Evolutionary conservation across 2,888 invertebrate species (phyloP).

Genomic region (Vandiemenella viatica): DNA sequence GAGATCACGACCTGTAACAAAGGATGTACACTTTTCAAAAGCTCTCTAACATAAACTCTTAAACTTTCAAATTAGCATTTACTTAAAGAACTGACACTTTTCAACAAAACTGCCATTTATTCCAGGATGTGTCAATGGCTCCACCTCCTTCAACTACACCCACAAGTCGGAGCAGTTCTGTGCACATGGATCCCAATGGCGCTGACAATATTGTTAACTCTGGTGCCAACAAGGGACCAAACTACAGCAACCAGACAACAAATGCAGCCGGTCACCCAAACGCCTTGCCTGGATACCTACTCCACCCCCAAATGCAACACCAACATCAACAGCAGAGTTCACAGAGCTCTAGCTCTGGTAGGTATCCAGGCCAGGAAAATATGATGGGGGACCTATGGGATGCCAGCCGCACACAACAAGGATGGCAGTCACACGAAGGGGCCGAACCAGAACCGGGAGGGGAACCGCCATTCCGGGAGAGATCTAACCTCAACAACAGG

Average conservation of each 20-base stretch:
- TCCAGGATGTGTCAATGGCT: slow-evolving; percentile 38
- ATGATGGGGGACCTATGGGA: slow-evolving; percentile 15
- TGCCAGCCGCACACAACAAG: slow-evolving; percentile 10
- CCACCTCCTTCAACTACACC: slow-evolving; percentile 36
- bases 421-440: slow-evolving; percentile 11
- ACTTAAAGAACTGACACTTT: too few relatives aligned
- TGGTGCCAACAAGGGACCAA: slow-evolving; percentile 32
- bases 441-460: slow-evolving; percentile 1
- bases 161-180: slow-evolving; percentile 41
- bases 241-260: slow-evolving; percentile 24
- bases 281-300: slow-evolving; percentile 86
- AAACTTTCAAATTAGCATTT: too few relatives aligned
- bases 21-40: too few relatives aligned
- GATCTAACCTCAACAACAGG: slow-evolving; percentile 67
- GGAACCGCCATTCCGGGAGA: slow-evolving; percentile 26
- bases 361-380: slow-evolving; percentile 29
- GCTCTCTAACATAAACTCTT: too few relatives aligned
- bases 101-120: too few relatives aligned
- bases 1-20: too few relatives aligned
- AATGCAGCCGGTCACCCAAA: slow-evolving; percentile 44
- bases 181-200: slow-evolving; percentile 21
- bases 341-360: slow-evolving; percentile 95
- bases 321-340: slow-evolving; percentile 52
- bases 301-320: slow-evolving; percentile 34
- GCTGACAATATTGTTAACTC: slow-evolving; percentile 25